Evolutionary conservation across 2,113 vertebrate genomes (phyloP), one percentile per base, ranked within the genome.

Genomic region (Urocolius indicus): DNA sequence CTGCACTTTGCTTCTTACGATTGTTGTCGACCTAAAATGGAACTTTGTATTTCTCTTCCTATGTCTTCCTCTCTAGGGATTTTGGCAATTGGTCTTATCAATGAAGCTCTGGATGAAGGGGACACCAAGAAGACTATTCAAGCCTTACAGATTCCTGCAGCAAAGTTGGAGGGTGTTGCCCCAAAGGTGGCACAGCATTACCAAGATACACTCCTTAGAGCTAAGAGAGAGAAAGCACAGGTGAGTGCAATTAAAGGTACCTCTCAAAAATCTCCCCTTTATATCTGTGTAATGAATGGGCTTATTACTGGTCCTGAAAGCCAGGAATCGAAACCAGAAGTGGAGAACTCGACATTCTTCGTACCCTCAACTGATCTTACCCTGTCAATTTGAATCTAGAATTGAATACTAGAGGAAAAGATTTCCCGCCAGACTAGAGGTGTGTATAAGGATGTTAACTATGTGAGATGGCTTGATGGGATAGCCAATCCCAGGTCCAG

Each of bases 161-260:
- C 99, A 76, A 99, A 99, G 94, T 97, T 99, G 14, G 98, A 98
- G 8, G 99, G 98, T 1, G 99, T 99, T 59, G 97, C 97, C 13
- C 97, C 98, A 2, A 96, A 98, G 3, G 98, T 99, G 76, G 99
- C 99, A 30, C 99, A 99, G 94, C 99, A 99, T 96, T 99, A 99
- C 96, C 99, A 99, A 30, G 99, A 99, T 69, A 99, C 98, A 0
- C 98, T 99, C 34, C 98, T 99, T 94, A 97, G 99, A 93, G 98
- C 99, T 10, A 99, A 99, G 95, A 96, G 99, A 65, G 99, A 99
- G 96, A 99, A 99, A 88, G 99, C 99, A 20, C 99, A 99, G 83
- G 99, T 99, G 97, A 95, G 98, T 59, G 32, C 17, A 54, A 3
- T 34, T 11, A 21, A 38, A 54, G 10, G 5, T 13, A 36, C 5